Evolutionary conservation across 2,797 vertebrate species (phyloP).

Genomic region (Valencia hispanica): DNA sequence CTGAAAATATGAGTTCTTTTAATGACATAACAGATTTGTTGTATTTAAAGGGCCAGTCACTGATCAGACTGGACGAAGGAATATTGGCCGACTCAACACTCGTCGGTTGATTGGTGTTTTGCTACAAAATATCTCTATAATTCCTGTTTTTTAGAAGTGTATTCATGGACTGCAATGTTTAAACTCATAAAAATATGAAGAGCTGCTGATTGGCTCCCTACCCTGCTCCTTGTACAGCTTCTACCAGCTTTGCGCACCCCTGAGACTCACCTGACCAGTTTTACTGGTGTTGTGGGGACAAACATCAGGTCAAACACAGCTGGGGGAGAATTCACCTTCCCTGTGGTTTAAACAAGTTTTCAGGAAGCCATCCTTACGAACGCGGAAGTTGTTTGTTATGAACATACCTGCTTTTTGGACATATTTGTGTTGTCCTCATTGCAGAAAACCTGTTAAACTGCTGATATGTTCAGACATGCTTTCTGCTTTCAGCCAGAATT

Average conservation of each 20-base stretch:
- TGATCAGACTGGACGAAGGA: neutral
- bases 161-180: neutral
- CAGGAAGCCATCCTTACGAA: neutral
- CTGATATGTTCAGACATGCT: neutral
- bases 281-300: neutral
- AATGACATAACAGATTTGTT: neutral
- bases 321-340: neutral
- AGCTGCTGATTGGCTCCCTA: no score
- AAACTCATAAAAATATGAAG: neutral
- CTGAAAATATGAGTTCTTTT: neutral
- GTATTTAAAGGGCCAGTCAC: neutral
- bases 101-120: neutral
- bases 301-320: neutral
- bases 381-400: neutral
- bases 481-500: neutral
- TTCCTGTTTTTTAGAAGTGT: neutral
- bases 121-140: neutral
- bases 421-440: neutral
- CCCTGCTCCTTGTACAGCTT: no score
- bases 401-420: neutral
- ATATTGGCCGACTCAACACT: neutral
- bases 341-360: neutral
- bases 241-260: neutral
- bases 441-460: neutral
- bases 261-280: conserved; percentile 2